Evolutionary conservation across 2,888 invertebrate species (phyloP).

Genomic region (Meteorus cinctellus): DNA sequence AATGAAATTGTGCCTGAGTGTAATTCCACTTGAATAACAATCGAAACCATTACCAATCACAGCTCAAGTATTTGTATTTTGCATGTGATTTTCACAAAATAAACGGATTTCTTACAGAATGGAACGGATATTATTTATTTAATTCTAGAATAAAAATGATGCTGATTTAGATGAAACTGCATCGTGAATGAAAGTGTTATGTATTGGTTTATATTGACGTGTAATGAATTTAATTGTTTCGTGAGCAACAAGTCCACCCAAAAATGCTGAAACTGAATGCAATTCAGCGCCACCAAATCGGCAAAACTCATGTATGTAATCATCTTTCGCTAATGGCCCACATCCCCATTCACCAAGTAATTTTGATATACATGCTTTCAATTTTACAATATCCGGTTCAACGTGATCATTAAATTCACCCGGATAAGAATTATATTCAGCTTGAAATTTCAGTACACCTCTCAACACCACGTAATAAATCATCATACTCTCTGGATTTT

Average conservation of each 20-base stretch:
- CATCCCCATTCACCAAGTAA: slow-evolving; percentile 91
- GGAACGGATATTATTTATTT: slow-evolving; percentile 24
- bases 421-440: slow-evolving; percentile 91
- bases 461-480: slow-evolving; percentile 92
- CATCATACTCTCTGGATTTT: slow-evolving; percentile 90
- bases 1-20: not conserved
- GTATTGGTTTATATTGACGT: slow-evolving; percentile 95
- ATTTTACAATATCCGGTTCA: slow-evolving; percentile 90
- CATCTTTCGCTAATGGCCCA: slow-evolving; percentile 87
- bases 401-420: slow-evolving; percentile 89
- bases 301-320: slow-evolving; percentile 95
- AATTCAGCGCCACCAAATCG: slow-evolving; percentile 96
- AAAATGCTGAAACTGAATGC: slow-evolving; percentile 93
- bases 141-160: slow-evolving; percentile 82
- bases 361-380: slow-evolving; percentile 84
- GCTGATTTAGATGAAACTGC: slow-evolving; percentile 91
- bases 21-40: not conserved
- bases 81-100: slow-evolving; percentile 4
- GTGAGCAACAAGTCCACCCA: slow-evolving; percentile 96
- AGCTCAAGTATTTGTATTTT: not conserved
- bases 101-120: slow-evolving; percentile 14
- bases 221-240: slow-evolving; percentile 94
- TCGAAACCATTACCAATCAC: not conserved
- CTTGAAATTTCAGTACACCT: slow-evolving; percentile 92
- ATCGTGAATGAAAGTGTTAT: slow-evolving; percentile 97